Base-by-base conservation (phyloP, 2,113 vertebrate genomes). In the Melanerpes formicivorus region DNA sequence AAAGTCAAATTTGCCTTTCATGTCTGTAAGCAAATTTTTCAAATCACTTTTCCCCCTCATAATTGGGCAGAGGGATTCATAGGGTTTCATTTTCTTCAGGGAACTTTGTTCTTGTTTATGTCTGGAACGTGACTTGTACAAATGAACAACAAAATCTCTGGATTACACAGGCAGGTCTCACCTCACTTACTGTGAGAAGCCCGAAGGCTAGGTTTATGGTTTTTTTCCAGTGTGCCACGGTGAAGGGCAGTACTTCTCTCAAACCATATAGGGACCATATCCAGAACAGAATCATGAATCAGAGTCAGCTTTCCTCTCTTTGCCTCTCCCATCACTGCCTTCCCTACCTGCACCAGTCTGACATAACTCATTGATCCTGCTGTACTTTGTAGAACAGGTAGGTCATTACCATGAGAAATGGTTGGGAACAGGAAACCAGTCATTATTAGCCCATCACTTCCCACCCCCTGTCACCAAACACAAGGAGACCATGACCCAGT, bases 1-100 rank as follows among this genome's bases (percentile, higher is more conserved):
- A 84, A 92, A 97, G 93, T 73, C 78, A 80, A 64, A 64, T 75
- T 95, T 91, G 40, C 30, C 88, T 93, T 91, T 91, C 72, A 90
- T 86, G 74, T 82, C 87, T 85, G 55, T 50, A 88, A 93, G 88
- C 23, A 73, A 85, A 91, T 71, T 69, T 93, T 95, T 81, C 92
- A 62, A 84, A 90, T 83, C 73, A 25, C 22, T 60, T 26, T 75
- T 59, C 76, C 30, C 19, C 48, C 40, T 40, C 84, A 79, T 77
- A 69, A 72, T 83, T 87, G 87, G 82, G 11, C 77, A 63, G 84
- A 85, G 60, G 14, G 85, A 10, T 81, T 74, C 69, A 83, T 60
- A 48, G 74, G 59, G 56, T 21, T 89, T 87, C 0, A 7, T 40
- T 52, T 71, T 56, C 67, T 75, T 55, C 87, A 88, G 70, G n/a